phyloP scores from a whole-genome alignment of 2,797 vertebrate species.

The Phalloptychus januarius region DNA sequence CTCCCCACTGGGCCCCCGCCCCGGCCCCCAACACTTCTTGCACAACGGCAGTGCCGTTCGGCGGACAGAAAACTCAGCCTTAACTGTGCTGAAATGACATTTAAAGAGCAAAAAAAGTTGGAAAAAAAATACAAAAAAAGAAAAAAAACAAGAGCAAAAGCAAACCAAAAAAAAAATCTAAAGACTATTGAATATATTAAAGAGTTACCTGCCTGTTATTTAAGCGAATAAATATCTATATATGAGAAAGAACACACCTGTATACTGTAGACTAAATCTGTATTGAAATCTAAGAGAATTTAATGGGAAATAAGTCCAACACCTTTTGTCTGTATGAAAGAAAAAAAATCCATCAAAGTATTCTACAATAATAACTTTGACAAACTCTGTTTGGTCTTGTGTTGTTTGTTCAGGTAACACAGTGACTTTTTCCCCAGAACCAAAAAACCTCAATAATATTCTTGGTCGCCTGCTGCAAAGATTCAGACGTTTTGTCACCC shows the following conservation, averaged over 20 bases:
- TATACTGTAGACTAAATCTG: slow-evolving; percentile 90
- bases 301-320: slow-evolving; percentile 89
- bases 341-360: slow-evolving; percentile 84
- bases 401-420: slow-evolving; percentile 71
- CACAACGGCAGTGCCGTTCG: slow-evolving; percentile 70
- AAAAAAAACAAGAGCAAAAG: slow-evolving; percentile 42
- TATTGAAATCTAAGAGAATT: slow-evolving; percentile 88
- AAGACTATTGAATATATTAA: slow-evolving; percentile 88
- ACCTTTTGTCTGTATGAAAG: slow-evolving; percentile 91
- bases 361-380: slow-evolving; percentile 90
- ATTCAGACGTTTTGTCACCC: not conserved
- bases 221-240: slow-evolving; percentile 86
- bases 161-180: slow-evolving; percentile 65
- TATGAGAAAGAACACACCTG: slow-evolving; percentile 89
- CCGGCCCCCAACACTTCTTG: slow-evolving; percentile 31
- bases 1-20: no score
- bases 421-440: not conserved
- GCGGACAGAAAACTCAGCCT: slow-evolving; percentile 77
- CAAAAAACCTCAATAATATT: not conserved
- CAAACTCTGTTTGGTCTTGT: slow-evolving; percentile 81
- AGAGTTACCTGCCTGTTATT: slow-evolving; percentile 93
- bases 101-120: slow-evolving; percentile 61
- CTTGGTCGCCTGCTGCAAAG: not conserved
- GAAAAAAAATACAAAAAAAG: slow-evolving; percentile 46
- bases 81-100: slow-evolving; percentile 76